A percentile compares a stretch with the other conserved stretches of the same genome.
Conservation (phyloP, 2,888 invertebrate genomes). For the Synanthedon andrenaeformis region DNA sequence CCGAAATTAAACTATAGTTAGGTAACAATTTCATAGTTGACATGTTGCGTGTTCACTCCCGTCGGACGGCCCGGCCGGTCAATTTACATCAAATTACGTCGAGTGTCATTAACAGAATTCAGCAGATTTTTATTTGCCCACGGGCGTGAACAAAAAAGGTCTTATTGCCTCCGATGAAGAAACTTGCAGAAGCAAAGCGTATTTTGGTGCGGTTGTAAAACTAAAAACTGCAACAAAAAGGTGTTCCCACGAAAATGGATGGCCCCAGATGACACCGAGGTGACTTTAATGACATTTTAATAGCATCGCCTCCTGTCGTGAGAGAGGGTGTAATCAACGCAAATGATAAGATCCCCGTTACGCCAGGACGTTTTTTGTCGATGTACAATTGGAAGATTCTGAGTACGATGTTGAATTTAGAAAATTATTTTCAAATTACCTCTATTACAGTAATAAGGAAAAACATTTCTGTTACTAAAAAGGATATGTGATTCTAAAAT, state of each 20-base stretch:
- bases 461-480: too few species aligned
- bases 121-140: constrained; percentile 25
- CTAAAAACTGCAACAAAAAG: constrained; percentile 65
- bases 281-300: constrained; percentile 68
- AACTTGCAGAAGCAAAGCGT: background rate
- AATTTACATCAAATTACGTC: constrained; percentile 65
- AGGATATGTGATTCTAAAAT: too few species aligned
- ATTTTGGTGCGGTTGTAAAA: constrained; percentile 15
- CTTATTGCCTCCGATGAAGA: constrained; percentile 13
- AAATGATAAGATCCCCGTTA: constrained; percentile 54
- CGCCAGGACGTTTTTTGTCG: constrained; percentile 33
- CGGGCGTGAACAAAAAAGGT: constrained; percentile 14
- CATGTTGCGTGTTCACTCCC: constrained; percentile 57
- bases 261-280: constrained; percentile 61
- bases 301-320: constrained; percentile 60
- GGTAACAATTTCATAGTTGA: constrained; percentile 65
- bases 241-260: constrained; percentile 52
- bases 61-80: constrained; percentile 41
- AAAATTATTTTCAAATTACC: background rate
- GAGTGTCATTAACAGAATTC: constrained; percentile 56
- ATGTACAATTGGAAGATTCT: constrained; percentile 36
- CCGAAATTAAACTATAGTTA: constrained; percentile 42
- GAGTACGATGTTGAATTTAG: constrained; percentile 29
- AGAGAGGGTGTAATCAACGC: constrained; percentile 58
- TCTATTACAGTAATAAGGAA: background rate